Evolutionary conservation across 2,797 vertebrate genomes (phyloP).

Genomic region (Pempheris klunzingeri): DNA sequence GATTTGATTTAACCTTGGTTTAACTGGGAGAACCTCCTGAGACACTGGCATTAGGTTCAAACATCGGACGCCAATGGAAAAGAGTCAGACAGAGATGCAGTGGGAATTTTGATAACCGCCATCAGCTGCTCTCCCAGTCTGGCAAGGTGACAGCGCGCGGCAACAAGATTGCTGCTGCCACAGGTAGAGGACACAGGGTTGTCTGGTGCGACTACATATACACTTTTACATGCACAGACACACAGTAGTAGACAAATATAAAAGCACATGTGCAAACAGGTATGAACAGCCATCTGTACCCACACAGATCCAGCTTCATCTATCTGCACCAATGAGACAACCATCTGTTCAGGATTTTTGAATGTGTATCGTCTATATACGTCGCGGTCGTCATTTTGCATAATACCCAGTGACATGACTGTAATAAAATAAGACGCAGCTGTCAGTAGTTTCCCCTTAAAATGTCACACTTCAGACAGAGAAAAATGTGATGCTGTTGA

Average conservation of each 20-base stretch:
- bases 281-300: conserved; percentile 44
- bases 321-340: conserved; percentile 34
- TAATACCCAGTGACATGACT: conserved; percentile 11
- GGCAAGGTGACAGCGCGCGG: conserved; percentile 34
- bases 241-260: conserved; percentile 1
- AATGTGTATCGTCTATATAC: conserved; percentile 15
- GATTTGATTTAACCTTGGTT: conserved; percentile 81
- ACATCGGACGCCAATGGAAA: conserved; percentile 52
- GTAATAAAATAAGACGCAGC: neutral
- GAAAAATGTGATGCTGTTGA: neutral
- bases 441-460: conserved; percentile 8
- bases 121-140: conserved; percentile 62
- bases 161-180: conserved; percentile 33
- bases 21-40: conserved; percentile 60
- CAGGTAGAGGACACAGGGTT: neutral
- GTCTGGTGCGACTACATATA: conserved; percentile 13
- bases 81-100: conserved; percentile 45
- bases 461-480: neutral
- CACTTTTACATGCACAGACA: conserved; percentile 8
- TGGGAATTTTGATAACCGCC: conserved; percentile 62
- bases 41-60: conserved; percentile 51
- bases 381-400: conserved; percentile 12
- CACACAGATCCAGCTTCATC: conserved; percentile 19
- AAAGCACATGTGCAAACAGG: conserved; percentile 42
- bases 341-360: conserved; percentile 48